Evolutionary conservation across 2,113 vertebrate genomes (phyloP).

Genomic region (Chloroceryle aenea): DNA sequence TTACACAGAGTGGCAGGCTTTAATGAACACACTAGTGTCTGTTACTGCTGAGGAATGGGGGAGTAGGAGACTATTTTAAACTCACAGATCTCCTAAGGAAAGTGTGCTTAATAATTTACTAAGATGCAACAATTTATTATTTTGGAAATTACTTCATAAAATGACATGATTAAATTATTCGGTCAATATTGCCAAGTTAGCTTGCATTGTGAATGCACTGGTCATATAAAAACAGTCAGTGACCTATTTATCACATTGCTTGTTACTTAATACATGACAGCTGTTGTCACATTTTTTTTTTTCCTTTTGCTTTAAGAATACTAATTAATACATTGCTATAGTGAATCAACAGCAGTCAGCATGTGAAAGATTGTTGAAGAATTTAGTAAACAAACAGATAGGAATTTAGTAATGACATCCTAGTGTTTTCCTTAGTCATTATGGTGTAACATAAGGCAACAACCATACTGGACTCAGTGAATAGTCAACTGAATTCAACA

Average conservation of each 20-base stretch:
- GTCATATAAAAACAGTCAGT: conserved; percentile 77
- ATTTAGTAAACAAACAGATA: conserved; percentile 28
- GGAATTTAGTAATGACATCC: background rate
- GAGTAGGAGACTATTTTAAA: conserved; percentile 47
- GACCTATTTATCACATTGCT: conserved; percentile 59
- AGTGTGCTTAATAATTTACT: conserved; percentile 55
- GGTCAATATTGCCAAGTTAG: conserved; percentile 80
- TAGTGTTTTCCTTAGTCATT: background rate
- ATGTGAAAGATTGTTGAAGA: background rate
- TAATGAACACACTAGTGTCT: conserved; percentile 43
- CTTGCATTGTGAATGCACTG: conserved; percentile 78
- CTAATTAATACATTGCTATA: conserved; percentile 55
- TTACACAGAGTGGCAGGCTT: conserved; percentile 2
- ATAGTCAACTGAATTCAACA: background rate
- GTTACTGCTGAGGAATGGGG: conserved; percentile 54
- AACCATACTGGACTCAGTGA: background rate
- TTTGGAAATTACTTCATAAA: conserved; percentile 81
- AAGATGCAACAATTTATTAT: conserved; percentile 81
- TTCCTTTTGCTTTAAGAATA: conserved; percentile 22
- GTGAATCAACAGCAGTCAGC: conserved; percentile 24
- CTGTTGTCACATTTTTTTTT: conserved; percentile 27
- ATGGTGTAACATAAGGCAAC: background rate
- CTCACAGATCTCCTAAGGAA: conserved; percentile 45
- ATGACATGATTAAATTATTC: conserved; percentile 86
- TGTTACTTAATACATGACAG: conserved; percentile 38